Evolutionary conservation across 2,113 vertebrate genomes (phyloP), one percentile per base, ranked within the genome.

Genomic region (Tenebrosternarchus preto): DNA sequence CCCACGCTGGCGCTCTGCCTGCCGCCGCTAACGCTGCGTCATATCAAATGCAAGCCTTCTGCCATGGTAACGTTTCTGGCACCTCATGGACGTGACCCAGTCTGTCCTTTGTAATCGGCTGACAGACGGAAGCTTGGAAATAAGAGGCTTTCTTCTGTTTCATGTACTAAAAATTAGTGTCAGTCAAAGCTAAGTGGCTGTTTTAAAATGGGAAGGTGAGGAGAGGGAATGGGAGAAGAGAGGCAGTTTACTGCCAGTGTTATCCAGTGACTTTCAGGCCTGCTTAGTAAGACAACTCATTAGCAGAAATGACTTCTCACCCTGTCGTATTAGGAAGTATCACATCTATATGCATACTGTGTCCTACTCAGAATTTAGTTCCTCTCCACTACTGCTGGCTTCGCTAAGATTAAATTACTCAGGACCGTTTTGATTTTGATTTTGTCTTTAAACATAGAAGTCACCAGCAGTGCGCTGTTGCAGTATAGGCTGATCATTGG

Each of bases 101-200:
- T 95, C 95, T 96, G 95, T 96, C 95, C 95, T 95, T 96, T 96
- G 95, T 95, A 95, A 97, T 98, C 94, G 95, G 92, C 93, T 93
- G 93, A 96, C 90, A 89, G 89, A 91, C 84, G 86, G 88, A 91
- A 88, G 81, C 87, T 83, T 16, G 88, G 94, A 93, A 95, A 89
- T 94, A 94, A 94, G 94, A 92, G 91, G 94, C 91, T 94, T 97
- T 94, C 94, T 88, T 92, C 93, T 91, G 93, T 92, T 96, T 94
- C 94, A 93, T 96, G 95, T 96, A 94, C 94, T 78, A 94, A 95
- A 95, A 97, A 97, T 97, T 96, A 96, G 95, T 97, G 95, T 98
- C 96, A 97, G 93, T 98, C 96, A 98, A 97, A 98, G 94, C 95
- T 96, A 95, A 89, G 93, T 93, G 88, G 88, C 88, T 91, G 88